Base-by-base conservation (phyloP, 2,888 invertebrate genomes). In the Xestia rhomboidea region DNA sequence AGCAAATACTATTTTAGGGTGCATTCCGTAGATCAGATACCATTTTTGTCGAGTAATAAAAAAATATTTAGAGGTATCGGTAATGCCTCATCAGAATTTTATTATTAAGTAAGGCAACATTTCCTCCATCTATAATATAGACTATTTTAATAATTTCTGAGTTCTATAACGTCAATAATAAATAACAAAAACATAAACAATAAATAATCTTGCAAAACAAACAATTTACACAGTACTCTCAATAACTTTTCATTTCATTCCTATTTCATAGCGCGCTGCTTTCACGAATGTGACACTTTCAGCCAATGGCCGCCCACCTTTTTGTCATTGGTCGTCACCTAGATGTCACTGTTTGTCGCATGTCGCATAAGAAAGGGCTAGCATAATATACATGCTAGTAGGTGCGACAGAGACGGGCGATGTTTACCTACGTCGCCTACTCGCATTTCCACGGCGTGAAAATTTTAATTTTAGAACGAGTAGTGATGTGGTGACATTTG, bases 261-360 rank as follows among this genome's bases (percentile, higher is more conserved):
- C 41, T 41, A 77, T 83, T 86, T 81, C 74, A 74, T 38, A 71
- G 41, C 66, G 11, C n/a, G n/a, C n/a, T n/a, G 21, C 57, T 76
- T 74, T 83, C 81, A 87, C 77, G 82, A 86, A 86, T 83, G 87
- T 87, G 93, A 93, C 92, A 93, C 82, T 90, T 93, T 84, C 84
- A 91, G 88, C 95, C 94, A 95, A 95, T 94, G 85, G 89, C 86
- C 88, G 87, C 88, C 51, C 72, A 76, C 89, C 68, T 75, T 77
- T 79, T 87, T 92, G 90, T 92, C 91, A 95, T 95, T 95, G 95
- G 94, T 81, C 89, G 90, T 90, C 89, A 88, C 88, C 85, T 92
- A 93, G 93, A 93, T 95, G 95, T 94, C 95, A 95, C 92, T 90
- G 92, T 90, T 88, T 94, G 94, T 93, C 93, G 92, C 92, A 89